Percentiles rank a stretch among this genome's conserved stretches.
phyloP scores from a whole-genome alignment of 2,113 vertebrate species.

The Sphyrna mokarran region DNA sequence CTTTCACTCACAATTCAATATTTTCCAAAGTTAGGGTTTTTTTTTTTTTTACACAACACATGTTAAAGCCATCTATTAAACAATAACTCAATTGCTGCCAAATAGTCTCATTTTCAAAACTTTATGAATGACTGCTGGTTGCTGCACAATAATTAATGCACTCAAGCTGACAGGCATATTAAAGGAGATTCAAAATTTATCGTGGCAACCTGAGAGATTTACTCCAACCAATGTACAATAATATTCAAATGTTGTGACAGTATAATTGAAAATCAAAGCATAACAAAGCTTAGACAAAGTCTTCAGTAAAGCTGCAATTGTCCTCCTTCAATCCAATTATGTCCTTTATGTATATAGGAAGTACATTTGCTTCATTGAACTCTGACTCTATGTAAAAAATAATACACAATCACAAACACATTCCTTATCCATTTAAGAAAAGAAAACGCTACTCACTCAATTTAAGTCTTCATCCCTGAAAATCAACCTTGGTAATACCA shows the following conservation, averaged over 20 bases:
- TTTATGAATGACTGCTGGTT: background rate
- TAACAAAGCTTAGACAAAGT: background rate
- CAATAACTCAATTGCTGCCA: background rate
- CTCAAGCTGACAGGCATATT: background rate
- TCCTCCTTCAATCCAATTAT: background rate
- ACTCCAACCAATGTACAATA: background rate
- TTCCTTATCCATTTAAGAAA: background rate
- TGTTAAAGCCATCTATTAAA: background rate
- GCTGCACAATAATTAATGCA: conserved; percentile 10
- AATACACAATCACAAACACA: background rate
- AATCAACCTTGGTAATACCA: background rate
- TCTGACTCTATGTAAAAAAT: background rate
- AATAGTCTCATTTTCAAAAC: background rate
- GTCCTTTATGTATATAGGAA: background rate
- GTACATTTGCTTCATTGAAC: background rate
- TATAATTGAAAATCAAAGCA: background rate
- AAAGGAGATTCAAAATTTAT: background rate
- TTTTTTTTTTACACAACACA: background rate
- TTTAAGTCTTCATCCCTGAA: background rate
- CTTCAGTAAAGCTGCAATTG: background rate
- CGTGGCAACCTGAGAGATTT: background rate
- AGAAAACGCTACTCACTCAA: background rate
- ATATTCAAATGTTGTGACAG: background rate
- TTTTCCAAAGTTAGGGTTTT: background rate
- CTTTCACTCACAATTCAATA: background rate